These are phyloP conservation scores for Nesogale talazaci DNA, from an alignment of 2,113 vertebrate species.

Conservation along the genomic window DNA sequence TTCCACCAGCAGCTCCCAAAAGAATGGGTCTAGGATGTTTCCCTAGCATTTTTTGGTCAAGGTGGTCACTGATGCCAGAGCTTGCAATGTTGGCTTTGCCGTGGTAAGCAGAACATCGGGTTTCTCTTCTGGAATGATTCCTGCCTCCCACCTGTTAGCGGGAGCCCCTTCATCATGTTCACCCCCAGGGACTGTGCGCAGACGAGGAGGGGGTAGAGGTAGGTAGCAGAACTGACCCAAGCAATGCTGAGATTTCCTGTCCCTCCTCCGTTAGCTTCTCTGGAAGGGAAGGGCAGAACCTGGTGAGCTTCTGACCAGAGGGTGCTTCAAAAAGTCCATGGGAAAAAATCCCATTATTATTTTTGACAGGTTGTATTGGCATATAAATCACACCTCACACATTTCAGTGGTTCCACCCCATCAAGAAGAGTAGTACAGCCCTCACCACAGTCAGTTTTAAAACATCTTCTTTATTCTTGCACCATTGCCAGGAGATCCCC, in stretches of 20 bases:
- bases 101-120: background rate
- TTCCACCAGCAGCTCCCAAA: too few species aligned
- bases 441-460: too few species aligned
- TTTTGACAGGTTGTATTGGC: too few species aligned
- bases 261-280: background rate
- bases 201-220: too few species aligned
- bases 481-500: too few species aligned
- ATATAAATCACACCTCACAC: too few species aligned
- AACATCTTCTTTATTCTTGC: too few species aligned
- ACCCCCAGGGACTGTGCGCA: background rate
- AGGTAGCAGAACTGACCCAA: background rate
- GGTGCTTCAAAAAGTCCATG: too few species aligned
- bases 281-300: background rate
- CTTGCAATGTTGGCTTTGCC: background rate
- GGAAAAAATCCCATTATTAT: too few species aligned
- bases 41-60: background rate
- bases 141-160: background rate
- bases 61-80: background rate
- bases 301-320: background rate
- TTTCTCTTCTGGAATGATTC: background rate
- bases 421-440: too few species aligned
- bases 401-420: too few species aligned
- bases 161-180: background rate
- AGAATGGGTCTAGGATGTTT: background rate
- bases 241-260: fast-evolving